Conservation (phyloP, 2,113 vertebrate species). For the Urocitellus parryii region DNA sequence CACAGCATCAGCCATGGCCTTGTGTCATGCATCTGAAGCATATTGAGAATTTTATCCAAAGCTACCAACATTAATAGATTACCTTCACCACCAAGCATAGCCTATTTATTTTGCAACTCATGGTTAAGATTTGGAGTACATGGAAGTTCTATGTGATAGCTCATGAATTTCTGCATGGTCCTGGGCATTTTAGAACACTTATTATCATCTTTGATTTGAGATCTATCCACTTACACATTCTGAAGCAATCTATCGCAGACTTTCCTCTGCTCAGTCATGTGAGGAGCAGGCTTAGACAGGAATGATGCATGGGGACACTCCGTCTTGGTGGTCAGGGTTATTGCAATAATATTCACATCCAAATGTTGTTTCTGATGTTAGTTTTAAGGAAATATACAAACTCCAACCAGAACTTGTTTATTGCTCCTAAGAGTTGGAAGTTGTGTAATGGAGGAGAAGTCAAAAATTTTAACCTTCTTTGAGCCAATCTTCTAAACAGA, state of each 20-base stretch:
- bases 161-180: conserved; percentile 25
- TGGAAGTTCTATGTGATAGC: not conserved
- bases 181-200: not conserved
- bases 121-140: not conserved
- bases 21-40: conserved; percentile 20
- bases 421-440: not conserved
- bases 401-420: not conserved
- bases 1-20: not conserved
- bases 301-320: not conserved
- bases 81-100: not conserved
- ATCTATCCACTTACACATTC: not conserved
- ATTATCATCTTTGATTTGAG: not conserved
- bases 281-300: not conserved
- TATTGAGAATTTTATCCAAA: conserved; percentile 15
- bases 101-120: not conserved
- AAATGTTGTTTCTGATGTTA: not conserved
- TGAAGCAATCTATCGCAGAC: not conserved
- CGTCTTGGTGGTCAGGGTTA: not conserved
- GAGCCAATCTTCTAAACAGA: not conserved
- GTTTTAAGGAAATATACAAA: not conserved
- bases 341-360: not conserved
- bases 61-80: not conserved
- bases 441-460: not conserved
- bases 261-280: not conserved
- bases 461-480: not conserved